Evolutionary conservation across 2,113 vertebrate genomes (phyloP), one percentile per base, ranked within the genome.

Genomic region (Chionodraco myersi): DNA sequence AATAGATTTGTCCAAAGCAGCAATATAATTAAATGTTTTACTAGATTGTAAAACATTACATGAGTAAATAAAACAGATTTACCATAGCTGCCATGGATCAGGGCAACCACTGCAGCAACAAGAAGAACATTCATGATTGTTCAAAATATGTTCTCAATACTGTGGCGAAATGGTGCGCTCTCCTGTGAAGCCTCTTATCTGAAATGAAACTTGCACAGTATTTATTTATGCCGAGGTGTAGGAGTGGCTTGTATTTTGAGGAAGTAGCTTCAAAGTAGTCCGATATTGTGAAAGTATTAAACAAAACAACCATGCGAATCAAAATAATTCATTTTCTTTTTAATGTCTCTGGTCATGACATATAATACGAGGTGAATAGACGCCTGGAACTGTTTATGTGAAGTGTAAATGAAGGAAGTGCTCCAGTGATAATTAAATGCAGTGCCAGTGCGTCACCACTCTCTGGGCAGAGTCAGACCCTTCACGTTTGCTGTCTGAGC

Each of bases 41-140:
- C 6, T 18, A 11, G 9, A 58, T 5, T 67, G 52, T 48, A 23
- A 36, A 62, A 53, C 3, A 21, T 18, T 45, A 3, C 8, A 44
- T 41, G 14, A 72, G 45, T 60, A 57, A 26, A 61, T 30, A 21
- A 53, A 51, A 48, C 30, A 91, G 92, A 94, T 91, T 94, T 94
- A 95, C 95, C 94, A 70, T 61, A 75, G 73, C 49, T 90, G 81
- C 72, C 62, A 34, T 85, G 87, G 48, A 92, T 71, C 61, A 89
- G 56, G 45, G 70, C 82, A 54, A 92, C 48, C 36, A 86, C 45
- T 48, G 89, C 69, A 16, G 66, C 51, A 44, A 79, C 14, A 1
- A 94, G 10, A 67, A 92, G 2, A 0, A 16, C 10, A 44, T 77
- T 95, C 95, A 95, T 95, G 66, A 52, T 77, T 88, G 79, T 23